Evolutionary conservation across 1,140 invertebrate genomes (phyloP).

Genomic region (Augochlora pura): DNA sequence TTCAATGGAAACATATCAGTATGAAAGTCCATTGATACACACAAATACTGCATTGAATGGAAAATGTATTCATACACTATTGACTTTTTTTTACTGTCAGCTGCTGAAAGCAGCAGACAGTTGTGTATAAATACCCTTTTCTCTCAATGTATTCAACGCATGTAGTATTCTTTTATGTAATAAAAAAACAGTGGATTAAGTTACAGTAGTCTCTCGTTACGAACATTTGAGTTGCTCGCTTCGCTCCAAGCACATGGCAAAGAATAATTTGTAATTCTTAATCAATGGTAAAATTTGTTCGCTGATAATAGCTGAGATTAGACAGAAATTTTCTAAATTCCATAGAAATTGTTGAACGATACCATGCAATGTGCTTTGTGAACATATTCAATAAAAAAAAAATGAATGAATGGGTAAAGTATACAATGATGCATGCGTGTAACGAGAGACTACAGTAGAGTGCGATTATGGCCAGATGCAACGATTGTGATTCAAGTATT

Average conservation of each 20-base stretch:
- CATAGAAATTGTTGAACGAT: background rate
- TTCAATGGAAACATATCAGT: conserved; percentile 58
- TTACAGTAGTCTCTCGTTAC: background rate
- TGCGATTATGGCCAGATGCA: conserved; percentile 7
- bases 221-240: too few relatives aligned
- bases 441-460: conserved; percentile 1
- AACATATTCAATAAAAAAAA: too few relatives aligned
- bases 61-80: too few relatives aligned
- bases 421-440: background rate
- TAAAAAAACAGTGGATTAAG: background rate
- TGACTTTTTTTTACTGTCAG: too few relatives aligned
- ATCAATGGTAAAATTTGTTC: background rate
- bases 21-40: conserved; percentile 23
- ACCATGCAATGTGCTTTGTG: background rate
- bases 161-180: background rate
- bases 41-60: too few relatives aligned
- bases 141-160: too few relatives aligned
- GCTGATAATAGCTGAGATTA: too few relatives aligned
- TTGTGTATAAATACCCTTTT: too few relatives aligned
- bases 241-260: too few relatives aligned
- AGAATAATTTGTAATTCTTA: background rate
- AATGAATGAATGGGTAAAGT: too few relatives aligned
- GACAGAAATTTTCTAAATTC: too few relatives aligned
- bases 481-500: conserved; percentile 20
- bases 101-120: too few relatives aligned